Percentiles rank a stretch among this genome's conserved stretches.
phyloP scores from a whole-genome alignment of 2,113 vertebrate species.

The Lepidothrix coronata region DNA sequence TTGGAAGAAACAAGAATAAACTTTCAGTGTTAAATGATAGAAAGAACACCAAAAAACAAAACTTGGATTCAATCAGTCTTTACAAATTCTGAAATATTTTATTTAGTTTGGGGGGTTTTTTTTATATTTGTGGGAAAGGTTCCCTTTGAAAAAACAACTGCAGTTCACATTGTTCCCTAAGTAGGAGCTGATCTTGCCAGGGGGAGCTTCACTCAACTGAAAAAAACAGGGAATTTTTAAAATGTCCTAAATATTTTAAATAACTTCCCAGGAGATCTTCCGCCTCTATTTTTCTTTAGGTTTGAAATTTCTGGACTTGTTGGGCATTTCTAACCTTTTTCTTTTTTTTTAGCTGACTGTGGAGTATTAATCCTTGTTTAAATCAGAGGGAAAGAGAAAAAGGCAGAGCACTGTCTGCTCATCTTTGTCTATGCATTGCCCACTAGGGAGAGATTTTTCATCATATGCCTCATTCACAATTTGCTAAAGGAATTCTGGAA shows the following conservation, averaged over 20 bases:
- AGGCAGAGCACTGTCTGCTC: background rate
- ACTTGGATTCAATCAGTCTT: background rate
- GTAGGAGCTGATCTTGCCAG: background rate
- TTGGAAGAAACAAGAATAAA: background rate
- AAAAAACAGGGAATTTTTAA: background rate
- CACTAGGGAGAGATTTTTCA: constrained; percentile 7
- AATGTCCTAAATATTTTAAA: constrained; percentile 3
- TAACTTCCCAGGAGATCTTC: background rate
- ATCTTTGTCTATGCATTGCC: background rate
- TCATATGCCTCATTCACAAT: background rate
- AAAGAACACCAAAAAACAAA: background rate
- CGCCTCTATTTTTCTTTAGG: background rate
- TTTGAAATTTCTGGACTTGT: background rate
- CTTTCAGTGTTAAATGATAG: background rate
- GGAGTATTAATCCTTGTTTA: background rate
- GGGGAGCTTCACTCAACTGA: background rate
- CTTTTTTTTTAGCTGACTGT: background rate
- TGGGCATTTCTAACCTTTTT: background rate
- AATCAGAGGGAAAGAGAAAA: constrained; percentile 8
- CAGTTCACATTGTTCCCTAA: background rate
- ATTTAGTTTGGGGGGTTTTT: background rate
- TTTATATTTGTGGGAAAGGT: background rate
- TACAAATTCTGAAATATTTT: background rate
- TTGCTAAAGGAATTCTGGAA: constrained; percentile 9
- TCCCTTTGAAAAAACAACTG: background rate